These are phyloP conservation scores for Pygocentrus nattereri DNA, from an alignment of 2,797 vertebrate species.

Conservation along the genomic window DNA sequence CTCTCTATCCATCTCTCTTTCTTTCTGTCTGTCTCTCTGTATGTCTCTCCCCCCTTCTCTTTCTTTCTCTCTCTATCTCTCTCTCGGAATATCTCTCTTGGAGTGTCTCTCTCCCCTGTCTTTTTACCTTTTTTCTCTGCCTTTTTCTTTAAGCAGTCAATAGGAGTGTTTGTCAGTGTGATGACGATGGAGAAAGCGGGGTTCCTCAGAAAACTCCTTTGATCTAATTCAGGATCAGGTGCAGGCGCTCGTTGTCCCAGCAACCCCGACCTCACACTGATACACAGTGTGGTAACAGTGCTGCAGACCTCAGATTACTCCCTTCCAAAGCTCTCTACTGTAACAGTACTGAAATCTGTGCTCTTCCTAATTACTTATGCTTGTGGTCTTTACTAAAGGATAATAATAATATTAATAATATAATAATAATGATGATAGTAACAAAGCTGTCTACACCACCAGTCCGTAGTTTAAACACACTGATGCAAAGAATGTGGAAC, in stretches of 20 bases:
- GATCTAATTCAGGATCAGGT: conserved; percentile 52
- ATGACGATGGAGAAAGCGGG: conserved; percentile 24
- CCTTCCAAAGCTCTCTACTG: no score
- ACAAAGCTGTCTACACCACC: no score
- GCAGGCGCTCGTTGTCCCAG: conserved; percentile 29
- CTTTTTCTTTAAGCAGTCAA: neutral
- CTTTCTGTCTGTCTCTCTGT: neutral
- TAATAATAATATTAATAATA: no score
- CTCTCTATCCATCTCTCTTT: neutral
- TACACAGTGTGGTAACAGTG: conserved; percentile 7
- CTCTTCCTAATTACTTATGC: no score
- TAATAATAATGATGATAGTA: no score
- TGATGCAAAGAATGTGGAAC: no score
- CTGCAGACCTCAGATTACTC: neutral
- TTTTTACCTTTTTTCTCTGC: no score
- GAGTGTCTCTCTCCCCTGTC: neutral
- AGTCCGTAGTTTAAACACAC: no score
- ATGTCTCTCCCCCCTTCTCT: neutral
- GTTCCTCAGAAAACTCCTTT: conserved; percentile 45
- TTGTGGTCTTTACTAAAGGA: no score
- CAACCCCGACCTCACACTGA: conserved; percentile 46
- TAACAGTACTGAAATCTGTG: no score
- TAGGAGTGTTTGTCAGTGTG: neutral
- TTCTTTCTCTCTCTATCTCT: neutral
- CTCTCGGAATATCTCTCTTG: neutral